A percentile compares a stretch with the other conserved stretches of the same genome.
Conservation (phyloP, 2,888 invertebrate species). For the Agrotis exclamationis region DNA sequence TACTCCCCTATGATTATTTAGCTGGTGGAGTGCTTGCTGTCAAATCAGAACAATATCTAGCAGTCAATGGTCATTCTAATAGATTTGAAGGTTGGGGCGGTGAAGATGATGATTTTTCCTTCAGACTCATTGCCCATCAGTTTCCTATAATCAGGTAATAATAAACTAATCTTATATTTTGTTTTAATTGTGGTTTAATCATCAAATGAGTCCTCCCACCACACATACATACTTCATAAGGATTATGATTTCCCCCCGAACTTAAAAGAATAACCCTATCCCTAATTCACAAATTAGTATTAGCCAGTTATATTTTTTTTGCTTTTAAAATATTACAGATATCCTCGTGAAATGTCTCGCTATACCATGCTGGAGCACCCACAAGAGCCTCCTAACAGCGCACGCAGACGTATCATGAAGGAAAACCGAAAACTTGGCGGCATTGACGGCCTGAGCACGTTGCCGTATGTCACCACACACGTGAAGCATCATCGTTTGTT, state of each 20-base stretch:
- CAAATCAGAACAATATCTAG: slow-evolving; percentile 76
- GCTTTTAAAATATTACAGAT: slow-evolving; percentile 13
- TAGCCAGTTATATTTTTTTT: background rate
- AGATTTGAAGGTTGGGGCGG: slow-evolving; percentile 86
- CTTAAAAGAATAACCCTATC: too few relatives aligned
- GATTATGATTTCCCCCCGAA: too few relatives aligned
- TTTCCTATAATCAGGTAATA: slow-evolving; percentile 77
- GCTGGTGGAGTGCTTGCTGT: slow-evolving; percentile 85
- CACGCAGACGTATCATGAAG: slow-evolving; percentile 71
- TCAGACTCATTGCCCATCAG: slow-evolving; percentile 71
- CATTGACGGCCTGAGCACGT: slow-evolving; percentile 74
- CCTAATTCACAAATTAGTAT: too few relatives aligned
- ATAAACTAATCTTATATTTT: background rate
- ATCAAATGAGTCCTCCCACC: too few relatives aligned
- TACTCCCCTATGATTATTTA: slow-evolving; percentile 60
- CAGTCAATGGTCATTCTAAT: slow-evolving; percentile 85
- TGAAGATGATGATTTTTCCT: slow-evolving; percentile 86
- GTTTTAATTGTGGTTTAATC: too few relatives aligned
- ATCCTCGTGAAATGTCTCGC: slow-evolving; percentile 35
- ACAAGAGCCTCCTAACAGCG: slow-evolving; percentile 74
- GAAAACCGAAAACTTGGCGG: slow-evolving; percentile 63
- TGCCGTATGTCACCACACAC: slow-evolving; percentile 61
- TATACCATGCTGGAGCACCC: slow-evolving; percentile 86
- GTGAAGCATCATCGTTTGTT: slow-evolving; percentile 76
- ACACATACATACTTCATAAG: too few relatives aligned